Evolutionary conservation across 2,888 invertebrate species (phyloP), one percentile per base, ranked within the genome.

Genomic region (Oconnorella tubifera): DNA sequence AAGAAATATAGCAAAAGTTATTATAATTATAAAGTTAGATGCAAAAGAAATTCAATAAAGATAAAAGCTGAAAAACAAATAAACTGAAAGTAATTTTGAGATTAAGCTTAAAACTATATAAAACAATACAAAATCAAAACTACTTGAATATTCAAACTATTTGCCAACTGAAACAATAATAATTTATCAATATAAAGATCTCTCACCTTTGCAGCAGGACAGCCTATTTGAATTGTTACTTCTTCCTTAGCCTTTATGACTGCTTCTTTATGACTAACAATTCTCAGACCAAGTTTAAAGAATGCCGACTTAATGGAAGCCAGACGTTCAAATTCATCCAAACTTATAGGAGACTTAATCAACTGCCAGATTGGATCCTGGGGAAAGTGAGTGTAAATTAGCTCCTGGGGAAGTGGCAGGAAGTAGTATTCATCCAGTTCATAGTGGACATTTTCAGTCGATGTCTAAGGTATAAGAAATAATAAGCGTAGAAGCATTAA

Each of bases 241-340:
- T 78, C 78, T 1, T 78, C 77, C 6, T 77, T 72, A n/a, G 76
- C 74, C 63, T 74, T 73, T 60, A 82, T 79, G 19, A 81, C 79
- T 0, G 81, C 81, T 2, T 78, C 78, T 19, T 77, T 72, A 71
- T 82, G 80, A 56, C 78, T 79, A 61, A 78, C 75, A 72, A 82
- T 77, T 70, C 80, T 79, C 57, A 82, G 73, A 31, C 80, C 80
- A 59, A 76, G 75, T 69, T 81, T 81, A 75, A 82, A 82, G 76
- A 82, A 82, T 63, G 80, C 78, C 23, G 80, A 79, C 68, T 82
- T 82, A 75, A 82, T 80, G 65, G 80, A 80, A 0, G 81, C 80
- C 73, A 82, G 78, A 70, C 80, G 76, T 71, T 82, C 82, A 71
- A 82, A 82, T 70, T 81, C 81, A 28, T 77, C 74, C 59, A 78